Conservation (phyloP, 1,140 invertebrate species). For the Drosophila ercepeae region DNA sequence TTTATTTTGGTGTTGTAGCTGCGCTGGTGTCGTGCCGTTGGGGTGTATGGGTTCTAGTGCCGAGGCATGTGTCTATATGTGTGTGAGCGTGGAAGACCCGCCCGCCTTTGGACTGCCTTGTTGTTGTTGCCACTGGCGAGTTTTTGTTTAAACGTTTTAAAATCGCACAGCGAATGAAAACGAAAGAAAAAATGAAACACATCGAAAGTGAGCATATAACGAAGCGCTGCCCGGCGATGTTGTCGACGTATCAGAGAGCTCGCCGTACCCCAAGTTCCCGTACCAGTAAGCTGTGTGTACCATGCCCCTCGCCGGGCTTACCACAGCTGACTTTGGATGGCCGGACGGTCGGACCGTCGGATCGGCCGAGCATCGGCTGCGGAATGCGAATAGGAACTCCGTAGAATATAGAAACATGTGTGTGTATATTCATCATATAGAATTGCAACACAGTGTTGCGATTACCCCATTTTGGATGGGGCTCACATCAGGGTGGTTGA, state of each 20-base stretch:
- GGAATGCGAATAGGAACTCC: constrained; percentile 6
- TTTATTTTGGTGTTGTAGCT: constrained; percentile 64
- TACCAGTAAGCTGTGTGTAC: background rate
- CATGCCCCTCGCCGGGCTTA: background rate
- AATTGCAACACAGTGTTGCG: too few relatives aligned
- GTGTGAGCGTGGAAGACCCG: constrained; percentile 73
- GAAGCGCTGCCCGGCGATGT: constrained; percentile 49
- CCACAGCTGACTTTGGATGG: constrained; percentile 40
- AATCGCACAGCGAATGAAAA: constrained; percentile 82
- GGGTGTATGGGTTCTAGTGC: constrained; percentile 27
- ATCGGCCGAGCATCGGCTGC: constrained; percentile 21
- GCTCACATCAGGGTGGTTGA: too few relatives aligned
- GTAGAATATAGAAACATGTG: background rate
- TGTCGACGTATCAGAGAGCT: constrained; percentile 75
- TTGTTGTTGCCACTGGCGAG: constrained; percentile 44
- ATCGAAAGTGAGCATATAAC: constrained; percentile 79
- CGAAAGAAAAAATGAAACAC: constrained; percentile 82
- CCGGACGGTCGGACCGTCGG: constrained; percentile 29
- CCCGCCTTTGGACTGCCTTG: constrained; percentile 58
- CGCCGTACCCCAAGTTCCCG: constrained; percentile 12
- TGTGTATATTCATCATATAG: too few relatives aligned
- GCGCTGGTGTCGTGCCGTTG: constrained; percentile 41
- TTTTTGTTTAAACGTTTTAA: constrained; percentile 80
- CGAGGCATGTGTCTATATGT: constrained; percentile 16
- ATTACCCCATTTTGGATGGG: too few relatives aligned